phyloP scores from a whole-genome alignment of 2,113 vertebrate species.

The Scalopus aquaticus region DNA sequence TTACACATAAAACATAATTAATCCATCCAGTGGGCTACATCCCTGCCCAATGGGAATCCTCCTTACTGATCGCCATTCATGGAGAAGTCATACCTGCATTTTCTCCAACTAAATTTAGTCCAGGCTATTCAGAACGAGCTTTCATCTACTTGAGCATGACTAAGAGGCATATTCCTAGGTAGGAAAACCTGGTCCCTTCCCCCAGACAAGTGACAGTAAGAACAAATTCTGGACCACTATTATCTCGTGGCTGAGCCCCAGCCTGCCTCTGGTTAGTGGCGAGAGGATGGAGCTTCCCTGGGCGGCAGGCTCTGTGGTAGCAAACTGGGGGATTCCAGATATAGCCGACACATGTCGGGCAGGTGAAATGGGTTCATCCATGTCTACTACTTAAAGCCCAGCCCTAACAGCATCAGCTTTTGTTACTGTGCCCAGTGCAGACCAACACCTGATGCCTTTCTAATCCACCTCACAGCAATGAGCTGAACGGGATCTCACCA shows the following conservation, averaged over 20 bases:
- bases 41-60: neutral
- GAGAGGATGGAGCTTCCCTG: neutral
- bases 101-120: neutral
- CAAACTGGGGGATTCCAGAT: neutral
- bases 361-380: neutral
- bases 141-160: constrained; percentile 5
- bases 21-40: neutral
- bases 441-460: neutral
- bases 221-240: neutral
- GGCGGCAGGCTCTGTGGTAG: neutral
- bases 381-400: neutral
- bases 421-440: neutral
- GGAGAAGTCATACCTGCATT: neutral
- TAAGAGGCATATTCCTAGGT: neutral
- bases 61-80: neutral
- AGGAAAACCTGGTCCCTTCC: neutral
- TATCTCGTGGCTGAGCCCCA: neutral
- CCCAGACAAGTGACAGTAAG: neutral
- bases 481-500: neutral
- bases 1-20: constrained; percentile 66
- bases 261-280: neutral
- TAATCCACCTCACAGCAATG: neutral
- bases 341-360: neutral
- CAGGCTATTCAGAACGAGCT: neutral
- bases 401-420: neutral